These are phyloP conservation scores for Marcusenius ussheri DNA, from an alignment of 2,113 vertebrate genomes.

Conservation along the genomic window DNA sequence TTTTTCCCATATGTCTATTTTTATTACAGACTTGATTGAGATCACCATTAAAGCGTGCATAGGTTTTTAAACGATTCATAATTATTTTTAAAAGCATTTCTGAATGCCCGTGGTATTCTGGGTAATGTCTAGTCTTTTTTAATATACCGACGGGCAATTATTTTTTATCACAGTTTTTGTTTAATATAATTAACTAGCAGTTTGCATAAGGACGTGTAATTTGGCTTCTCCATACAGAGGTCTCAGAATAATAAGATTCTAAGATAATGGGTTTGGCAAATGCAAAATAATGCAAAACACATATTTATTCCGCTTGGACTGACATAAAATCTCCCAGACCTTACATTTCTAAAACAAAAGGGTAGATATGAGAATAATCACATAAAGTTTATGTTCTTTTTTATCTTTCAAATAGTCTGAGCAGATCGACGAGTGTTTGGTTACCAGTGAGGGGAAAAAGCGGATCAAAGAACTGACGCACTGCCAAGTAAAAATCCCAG, in stretches of 20 bases:
- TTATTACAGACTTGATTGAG: conserved; percentile 1
- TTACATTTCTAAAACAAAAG: neutral
- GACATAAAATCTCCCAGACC: conserved; percentile 3
- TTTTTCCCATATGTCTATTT: neutral
- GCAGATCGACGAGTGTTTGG: neutral
- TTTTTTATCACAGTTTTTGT: conserved; percentile 31
- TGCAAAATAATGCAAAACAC: conserved; percentile 40
- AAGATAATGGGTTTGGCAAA: conserved; percentile 52
- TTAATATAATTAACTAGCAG: conserved; percentile 38
- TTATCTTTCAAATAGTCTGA: neutral
- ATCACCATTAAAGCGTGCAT: conserved; percentile 8
- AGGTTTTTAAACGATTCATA: conserved; percentile 12
- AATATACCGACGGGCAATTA: conserved; percentile 30
- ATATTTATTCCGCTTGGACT: conserved; percentile 24
- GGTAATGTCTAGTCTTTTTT: conserved; percentile 16
- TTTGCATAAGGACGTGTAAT: conserved; percentile 38
- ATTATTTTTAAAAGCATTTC: conserved; percentile 21
- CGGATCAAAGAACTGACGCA: conserved; percentile 10
- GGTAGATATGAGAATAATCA: neutral
- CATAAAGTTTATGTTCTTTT: neutral
- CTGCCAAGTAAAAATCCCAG: neutral
- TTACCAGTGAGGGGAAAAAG: neutral
- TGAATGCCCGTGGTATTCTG: conserved; percentile 30
- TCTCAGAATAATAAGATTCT: conserved; percentile 44
- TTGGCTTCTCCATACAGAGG: conserved; percentile 30